phyloP scores from a whole-genome alignment of 2,888 invertebrate genomes.

The Neocrepidodera transversa region DNA sequence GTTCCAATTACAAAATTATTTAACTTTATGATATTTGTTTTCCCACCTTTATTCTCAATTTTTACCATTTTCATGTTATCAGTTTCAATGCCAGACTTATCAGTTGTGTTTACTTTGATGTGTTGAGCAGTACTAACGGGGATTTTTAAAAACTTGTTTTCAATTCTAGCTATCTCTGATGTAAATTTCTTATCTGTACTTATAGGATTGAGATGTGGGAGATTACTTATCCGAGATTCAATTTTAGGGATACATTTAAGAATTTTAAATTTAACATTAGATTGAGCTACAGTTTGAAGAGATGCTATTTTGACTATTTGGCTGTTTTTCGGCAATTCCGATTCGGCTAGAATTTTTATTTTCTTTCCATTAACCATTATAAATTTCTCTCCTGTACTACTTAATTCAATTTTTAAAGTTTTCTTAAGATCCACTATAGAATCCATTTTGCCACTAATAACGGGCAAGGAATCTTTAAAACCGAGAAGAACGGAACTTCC shows the following conservation, averaged over 20 bases:
- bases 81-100: constrained; percentile 7
- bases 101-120: constrained; percentile 21
- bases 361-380: constrained; percentile 46
- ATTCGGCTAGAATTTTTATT: constrained; percentile 41
- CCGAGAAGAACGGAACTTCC: constrained; percentile 24
- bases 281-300: not conserved
- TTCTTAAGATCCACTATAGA: not conserved
- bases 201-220: not conserved
- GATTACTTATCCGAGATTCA: constrained; percentile 3
- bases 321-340: constrained; percentile 27
- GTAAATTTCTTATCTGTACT: constrained; percentile 22
- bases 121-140: constrained; percentile 16
- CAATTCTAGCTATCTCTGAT: constrained; percentile 17
- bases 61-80: constrained; percentile 15
- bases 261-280: constrained; percentile 31
- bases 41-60: not conserved
- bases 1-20: not conserved
- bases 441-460: constrained; percentile 16
- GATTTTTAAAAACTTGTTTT: constrained; percentile 23
- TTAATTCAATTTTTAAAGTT: constrained; percentile 26
- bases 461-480: constrained; percentile 28
- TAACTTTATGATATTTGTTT: not conserved
- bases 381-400: constrained; percentile 41
- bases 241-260: constrained; percentile 22
- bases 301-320: constrained; percentile 21